Evolutionary conservation across 2,113 vertebrate species (phyloP).

Genomic region (Paralichthys olivaceus): DNA sequence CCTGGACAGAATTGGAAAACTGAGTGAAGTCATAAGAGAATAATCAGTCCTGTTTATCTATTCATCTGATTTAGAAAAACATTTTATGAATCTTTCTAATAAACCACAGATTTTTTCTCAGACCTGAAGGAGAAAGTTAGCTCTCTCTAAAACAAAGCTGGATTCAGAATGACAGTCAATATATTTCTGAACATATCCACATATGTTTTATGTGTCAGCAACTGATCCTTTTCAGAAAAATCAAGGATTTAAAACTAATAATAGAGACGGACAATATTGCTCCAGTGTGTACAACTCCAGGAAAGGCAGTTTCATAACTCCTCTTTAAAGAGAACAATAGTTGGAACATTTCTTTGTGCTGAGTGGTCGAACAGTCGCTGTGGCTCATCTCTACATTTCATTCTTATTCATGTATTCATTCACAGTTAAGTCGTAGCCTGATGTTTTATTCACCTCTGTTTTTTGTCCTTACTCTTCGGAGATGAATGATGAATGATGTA

Average conservation of each 20-base stretch:
- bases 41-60: no score
- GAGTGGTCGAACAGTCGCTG: not conserved
- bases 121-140: no score
- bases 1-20: no score
- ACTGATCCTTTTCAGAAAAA: not conserved
- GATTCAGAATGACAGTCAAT: no score
- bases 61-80: no score
- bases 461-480: not conserved
- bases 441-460: conserved; percentile 19
- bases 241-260: not conserved
- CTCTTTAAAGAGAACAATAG: no score
- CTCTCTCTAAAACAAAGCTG: no score
- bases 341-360: not conserved
- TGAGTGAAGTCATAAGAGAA: no score
- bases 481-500: not conserved
- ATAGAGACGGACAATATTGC: not conserved
- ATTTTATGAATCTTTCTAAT: no score
- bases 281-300: not conserved
- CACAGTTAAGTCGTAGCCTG: not conserved
- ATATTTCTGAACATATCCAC: no score
- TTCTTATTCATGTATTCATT: not conserved
- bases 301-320: not conserved
- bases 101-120: no score
- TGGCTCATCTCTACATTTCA: not conserved
- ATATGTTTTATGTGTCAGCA: no score